Evolutionary conservation across 2,113 vertebrate species (phyloP), one percentile per base, ranked within the genome.

Genomic region (Myanophis thanlyinensis): DNA sequence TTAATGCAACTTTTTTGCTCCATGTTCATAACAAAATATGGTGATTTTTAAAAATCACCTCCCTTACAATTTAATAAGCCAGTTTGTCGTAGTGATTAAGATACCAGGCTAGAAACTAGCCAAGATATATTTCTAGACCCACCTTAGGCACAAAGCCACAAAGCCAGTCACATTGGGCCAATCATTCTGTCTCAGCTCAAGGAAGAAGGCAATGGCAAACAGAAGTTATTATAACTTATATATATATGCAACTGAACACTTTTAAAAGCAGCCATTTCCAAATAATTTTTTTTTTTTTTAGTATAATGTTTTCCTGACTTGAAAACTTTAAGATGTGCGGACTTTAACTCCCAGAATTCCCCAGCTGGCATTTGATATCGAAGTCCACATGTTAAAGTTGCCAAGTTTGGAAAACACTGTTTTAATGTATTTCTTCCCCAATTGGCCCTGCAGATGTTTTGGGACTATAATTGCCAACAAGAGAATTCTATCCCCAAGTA

Each of bases 401-500:
- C 35, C 6, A 35, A 40, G 18, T 40, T 40, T 9, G 67, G 22
- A 80, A 80, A 73, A 40, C 67, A 80, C 67, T 80, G 35, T 35
- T 80, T 80, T 80, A 22, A 35, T 80, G 3, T 40, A 80, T 20
- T 80, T 18, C 35, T 80, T 80, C 35, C 67, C 18, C 67, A 80
- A 80, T 5, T 80, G 35, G 67, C 35, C 18, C 67, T 80, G 35
- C 67, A 80, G 35, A 80, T 80, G 35, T 40, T 80, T 80, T 40
- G 67, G 35, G 18, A 80, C 18, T 80, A 20, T 40, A 40, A 80
- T 3, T 67, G 30, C 30, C 67, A 40, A 80, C 18, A 51, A 0
- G 25, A 0, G 25, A 35, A 56, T 84, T 3, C 59, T 91, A 94
- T 84, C 92, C 92, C 89, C 95, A 91, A 1, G 90, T 87, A 93